Conservation (phyloP, 1,140 invertebrate genomes). For the Trichogramma pretiosum region DNA sequence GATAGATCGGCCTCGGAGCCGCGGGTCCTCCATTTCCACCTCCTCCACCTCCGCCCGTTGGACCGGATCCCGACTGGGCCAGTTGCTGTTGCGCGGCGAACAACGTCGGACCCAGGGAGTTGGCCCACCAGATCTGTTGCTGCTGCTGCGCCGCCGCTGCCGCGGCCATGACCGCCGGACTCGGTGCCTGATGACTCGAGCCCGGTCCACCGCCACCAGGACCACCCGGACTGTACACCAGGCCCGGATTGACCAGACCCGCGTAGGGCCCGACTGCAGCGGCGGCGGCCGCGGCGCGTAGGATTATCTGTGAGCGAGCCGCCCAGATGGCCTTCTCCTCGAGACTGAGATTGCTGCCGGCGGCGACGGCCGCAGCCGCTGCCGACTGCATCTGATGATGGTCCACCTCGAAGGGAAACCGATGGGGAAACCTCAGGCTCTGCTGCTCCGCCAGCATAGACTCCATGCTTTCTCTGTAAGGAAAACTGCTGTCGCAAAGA, state of each 20-base stretch:
- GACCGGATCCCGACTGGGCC: slow-evolving; percentile 28
- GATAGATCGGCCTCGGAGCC: slow-evolving; percentile 43
- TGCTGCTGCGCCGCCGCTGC: slow-evolving; percentile 34
- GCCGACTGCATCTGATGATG: slow-evolving; percentile 48
- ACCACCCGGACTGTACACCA: too few relatives aligned
- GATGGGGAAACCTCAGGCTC: slow-evolving; percentile 60
- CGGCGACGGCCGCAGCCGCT: slow-evolving; percentile 36
- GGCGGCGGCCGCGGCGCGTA: slow-evolving; percentile 57
- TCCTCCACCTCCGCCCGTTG: slow-evolving; percentile 11
- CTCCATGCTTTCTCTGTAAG: slow-evolving; percentile 71
- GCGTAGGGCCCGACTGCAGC: slow-evolving; percentile 49
- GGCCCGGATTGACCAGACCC: slow-evolving; percentile 42
- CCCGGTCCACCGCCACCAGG: slow-evolving; percentile 35
- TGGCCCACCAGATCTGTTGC: slow-evolving; percentile 43
- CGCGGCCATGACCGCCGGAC: too few relatives aligned
- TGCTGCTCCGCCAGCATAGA: slow-evolving; percentile 72
- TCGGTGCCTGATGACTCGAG: slow-evolving; percentile 25
- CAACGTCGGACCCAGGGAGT: slow-evolving; percentile 38
- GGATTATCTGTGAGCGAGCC: slow-evolving; percentile 56
- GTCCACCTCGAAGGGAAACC: slow-evolving; percentile 63
- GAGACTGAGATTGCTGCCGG: slow-evolving; percentile 58
- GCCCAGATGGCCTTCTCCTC: slow-evolving; percentile 68
- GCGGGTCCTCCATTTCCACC: slow-evolving; percentile 28
- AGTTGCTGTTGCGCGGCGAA: slow-evolving; percentile 32
- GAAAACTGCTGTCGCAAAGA: slow-evolving; percentile 43